A percentile compares a stretch with the other conserved stretches of the same genome.
Conservation (phyloP, 1,140 invertebrate genomes). For the Sminthurides bifidus region DNA sequence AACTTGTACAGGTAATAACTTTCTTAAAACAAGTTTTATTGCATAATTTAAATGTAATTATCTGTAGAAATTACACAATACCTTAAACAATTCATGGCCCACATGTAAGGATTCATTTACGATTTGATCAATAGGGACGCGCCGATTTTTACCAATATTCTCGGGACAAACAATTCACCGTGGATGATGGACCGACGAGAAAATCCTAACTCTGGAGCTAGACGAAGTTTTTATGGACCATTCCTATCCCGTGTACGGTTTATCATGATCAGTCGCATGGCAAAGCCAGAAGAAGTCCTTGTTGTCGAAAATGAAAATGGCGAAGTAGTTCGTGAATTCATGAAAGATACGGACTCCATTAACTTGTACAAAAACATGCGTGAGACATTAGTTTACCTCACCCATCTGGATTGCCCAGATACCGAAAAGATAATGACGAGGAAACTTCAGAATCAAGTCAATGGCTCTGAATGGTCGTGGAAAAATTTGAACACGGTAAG, state of each 20-base stretch:
- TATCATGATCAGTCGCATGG: slow-evolving; percentile 99
- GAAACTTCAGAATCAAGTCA: slow-evolving; percentile 97
- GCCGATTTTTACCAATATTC: no score
- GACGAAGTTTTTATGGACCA: slow-evolving; percentile 60
- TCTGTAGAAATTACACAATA: no score
- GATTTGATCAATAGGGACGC: no score
- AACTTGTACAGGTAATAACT: slow-evolving; percentile 64
- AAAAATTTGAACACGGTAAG: slow-evolving; percentile 92
- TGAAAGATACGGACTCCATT: slow-evolving; percentile 99
- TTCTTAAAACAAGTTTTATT: neutral
- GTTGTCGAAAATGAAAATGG: slow-evolving; percentile 99
- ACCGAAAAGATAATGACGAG: slow-evolving; percentile 99
- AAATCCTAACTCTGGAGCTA: slow-evolving; percentile 38
- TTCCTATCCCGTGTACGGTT: slow-evolving; percentile 70
- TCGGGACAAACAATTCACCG: no score
- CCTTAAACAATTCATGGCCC: no score
- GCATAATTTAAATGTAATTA: no score
- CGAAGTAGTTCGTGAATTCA: slow-evolving; percentile 97
- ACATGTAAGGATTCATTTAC: slow-evolving; percentile 25
- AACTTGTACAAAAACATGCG: slow-evolving; percentile 99
- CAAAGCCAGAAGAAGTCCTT: slow-evolving; percentile 99
- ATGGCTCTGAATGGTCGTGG: slow-evolving; percentile 99
- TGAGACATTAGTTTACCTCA: slow-evolving; percentile 96
- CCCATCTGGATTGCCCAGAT: slow-evolving; percentile 94
- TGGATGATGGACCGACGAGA: slow-evolving; percentile 3